Evolutionary conservation across 2,797 vertebrate genomes (phyloP).

Genomic region (Amphiprion clarkii): DNA sequence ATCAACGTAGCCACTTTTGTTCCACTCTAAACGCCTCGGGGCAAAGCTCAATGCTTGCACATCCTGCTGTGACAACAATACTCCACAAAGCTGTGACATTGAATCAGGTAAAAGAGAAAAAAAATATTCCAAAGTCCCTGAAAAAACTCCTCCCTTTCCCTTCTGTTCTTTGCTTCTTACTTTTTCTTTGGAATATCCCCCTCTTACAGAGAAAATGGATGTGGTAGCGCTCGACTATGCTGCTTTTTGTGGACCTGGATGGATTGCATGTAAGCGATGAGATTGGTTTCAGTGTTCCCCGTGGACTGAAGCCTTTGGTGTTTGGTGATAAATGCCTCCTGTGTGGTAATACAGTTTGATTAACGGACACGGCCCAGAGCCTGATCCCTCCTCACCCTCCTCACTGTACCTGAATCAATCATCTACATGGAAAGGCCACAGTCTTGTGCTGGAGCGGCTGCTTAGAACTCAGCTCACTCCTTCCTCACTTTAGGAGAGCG

Average conservation of each 20-base stretch:
- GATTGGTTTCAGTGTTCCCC: constrained; percentile 82
- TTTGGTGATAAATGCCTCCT: constrained; percentile 85
- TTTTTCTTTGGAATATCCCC: constrained; percentile 61
- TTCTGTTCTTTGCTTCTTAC: constrained; percentile 46
- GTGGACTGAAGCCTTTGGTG: constrained; percentile 82
- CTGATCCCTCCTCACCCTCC: constrained; percentile 74
- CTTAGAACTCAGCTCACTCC: constrained; percentile 55
- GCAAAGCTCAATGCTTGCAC: neutral
- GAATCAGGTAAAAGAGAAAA: constrained; percentile 14
- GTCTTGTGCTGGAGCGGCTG: constrained; percentile 69
- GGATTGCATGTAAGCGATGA: constrained; percentile 80
- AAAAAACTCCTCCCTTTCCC: constrained; percentile 9
- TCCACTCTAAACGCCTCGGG: neutral
- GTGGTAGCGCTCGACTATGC: constrained; percentile 65
- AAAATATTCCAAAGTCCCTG: constrained; percentile 43
- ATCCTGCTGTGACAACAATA: constrained; percentile 26
- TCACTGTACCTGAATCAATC: constrained; percentile 83
- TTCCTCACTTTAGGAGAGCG: constrained; percentile 43
- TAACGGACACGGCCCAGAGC: constrained; percentile 82
- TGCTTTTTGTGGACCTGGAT: constrained; percentile 76
- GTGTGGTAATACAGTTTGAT: constrained; percentile 85
- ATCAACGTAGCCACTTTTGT: neutral
- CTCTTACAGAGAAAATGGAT: constrained; percentile 73
- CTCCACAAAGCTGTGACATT: constrained; percentile 24
- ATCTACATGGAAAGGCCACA: constrained; percentile 79